Conservation (phyloP, 2,113 vertebrate species). For the Bettongia penicillata region DNA sequence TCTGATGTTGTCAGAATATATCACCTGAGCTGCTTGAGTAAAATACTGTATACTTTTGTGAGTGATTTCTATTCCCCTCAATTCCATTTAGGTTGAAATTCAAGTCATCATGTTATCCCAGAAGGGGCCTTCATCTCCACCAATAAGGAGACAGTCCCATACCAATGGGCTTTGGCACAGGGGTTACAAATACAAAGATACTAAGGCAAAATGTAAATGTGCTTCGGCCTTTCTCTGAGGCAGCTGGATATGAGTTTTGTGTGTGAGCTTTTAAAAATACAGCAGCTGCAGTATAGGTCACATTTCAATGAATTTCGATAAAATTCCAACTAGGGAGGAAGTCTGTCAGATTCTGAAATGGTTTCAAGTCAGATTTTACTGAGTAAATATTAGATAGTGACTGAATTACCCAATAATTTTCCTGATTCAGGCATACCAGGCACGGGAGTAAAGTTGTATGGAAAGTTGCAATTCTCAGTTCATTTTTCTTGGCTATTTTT, state of each 20-base stretch:
- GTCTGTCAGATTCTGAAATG: slow-evolving; percentile 29
- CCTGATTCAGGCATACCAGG: neutral
- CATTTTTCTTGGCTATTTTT: neutral
- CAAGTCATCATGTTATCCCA: slow-evolving; percentile 1
- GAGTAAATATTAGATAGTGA: slow-evolving; percentile 1
- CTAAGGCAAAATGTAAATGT: neutral
- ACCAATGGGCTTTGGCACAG: neutral
- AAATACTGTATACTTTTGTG: slow-evolving; percentile 3
- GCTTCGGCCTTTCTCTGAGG: slow-evolving; percentile 10
- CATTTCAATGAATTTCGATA: slow-evolving; percentile 27
- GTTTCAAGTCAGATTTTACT: slow-evolving; percentile 45
- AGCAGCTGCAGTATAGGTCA: neutral
- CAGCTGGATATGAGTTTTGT: neutral
- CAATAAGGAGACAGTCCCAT: neutral
- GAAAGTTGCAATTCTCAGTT: neutral
- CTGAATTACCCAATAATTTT: neutral
- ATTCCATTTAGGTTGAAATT: slow-evolving; percentile 20
- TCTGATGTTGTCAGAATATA: neutral
- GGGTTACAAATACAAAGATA: neutral
- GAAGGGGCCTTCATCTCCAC: neutral
- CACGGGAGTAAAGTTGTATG: neutral
- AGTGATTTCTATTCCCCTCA: slow-evolving; percentile 3
- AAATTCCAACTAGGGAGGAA: slow-evolving; percentile 6
- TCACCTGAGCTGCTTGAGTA: slow-evolving; percentile 9
- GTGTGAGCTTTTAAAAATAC: slow-evolving; percentile 1